Evolutionary conservation across 1,140 invertebrate species (phyloP).

Genomic region (Diuraphis noxia): DNA sequence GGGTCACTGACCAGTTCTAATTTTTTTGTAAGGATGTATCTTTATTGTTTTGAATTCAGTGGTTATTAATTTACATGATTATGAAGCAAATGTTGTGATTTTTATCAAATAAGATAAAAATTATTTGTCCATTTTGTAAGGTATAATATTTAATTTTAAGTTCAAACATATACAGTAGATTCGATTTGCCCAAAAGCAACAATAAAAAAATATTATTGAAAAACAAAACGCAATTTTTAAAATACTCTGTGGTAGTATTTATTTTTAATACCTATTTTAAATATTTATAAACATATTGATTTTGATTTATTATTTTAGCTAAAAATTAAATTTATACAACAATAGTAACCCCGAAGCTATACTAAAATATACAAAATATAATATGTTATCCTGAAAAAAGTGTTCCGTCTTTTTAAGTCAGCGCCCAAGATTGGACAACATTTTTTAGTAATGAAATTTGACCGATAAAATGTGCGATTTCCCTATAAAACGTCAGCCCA

Average conservation of each 20-base stretch:
- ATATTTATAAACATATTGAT: not conserved
- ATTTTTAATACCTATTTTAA: not conserved
- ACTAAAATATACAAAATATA: not conserved
- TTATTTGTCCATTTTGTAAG: not conserved
- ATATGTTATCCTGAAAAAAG: not conserved
- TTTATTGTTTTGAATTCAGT: not conserved
- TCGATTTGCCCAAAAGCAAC: no score
- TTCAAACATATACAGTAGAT: not conserved
- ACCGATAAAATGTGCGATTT: not conserved
- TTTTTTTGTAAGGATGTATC: not conserved
- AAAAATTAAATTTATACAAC: not conserved
- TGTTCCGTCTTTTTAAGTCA: not conserved
- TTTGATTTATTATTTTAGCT: not conserved
- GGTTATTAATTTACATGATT: not conserved
- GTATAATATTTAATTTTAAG: not conserved
- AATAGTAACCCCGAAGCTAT: not conserved
- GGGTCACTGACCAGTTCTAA: not conserved
- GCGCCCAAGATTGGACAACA: no score
- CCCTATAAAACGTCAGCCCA: not conserved
- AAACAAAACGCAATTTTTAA: no score
- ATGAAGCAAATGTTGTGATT: not conserved
- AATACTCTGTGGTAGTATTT: no score
- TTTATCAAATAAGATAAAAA: not conserved
- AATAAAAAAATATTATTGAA: no score
- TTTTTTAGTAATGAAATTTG: not conserved